Conservation (phyloP, 2,797 vertebrate genomes). For the Oreonectes daqikongensis region DNA sequence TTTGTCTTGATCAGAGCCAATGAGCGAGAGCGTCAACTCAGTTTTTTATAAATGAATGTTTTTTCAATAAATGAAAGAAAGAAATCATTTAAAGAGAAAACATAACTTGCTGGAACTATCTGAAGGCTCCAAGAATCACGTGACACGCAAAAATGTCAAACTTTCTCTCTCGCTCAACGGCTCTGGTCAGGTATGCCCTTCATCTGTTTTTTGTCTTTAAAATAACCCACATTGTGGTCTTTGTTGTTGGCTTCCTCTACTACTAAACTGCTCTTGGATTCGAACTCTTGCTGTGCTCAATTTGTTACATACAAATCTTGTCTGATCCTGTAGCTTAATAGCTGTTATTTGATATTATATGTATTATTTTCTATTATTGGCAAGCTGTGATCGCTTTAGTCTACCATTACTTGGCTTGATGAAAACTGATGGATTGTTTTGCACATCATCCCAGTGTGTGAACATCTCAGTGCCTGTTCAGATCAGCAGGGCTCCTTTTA, state of each 20-base stretch:
- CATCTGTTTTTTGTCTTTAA: background rate
- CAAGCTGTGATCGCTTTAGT: background rate
- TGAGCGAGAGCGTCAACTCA: too few relatives aligned
- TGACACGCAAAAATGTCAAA: too few relatives aligned
- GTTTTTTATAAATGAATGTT: too few relatives aligned
- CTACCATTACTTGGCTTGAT: background rate
- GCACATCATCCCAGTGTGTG: background rate
- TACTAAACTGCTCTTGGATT: background rate
- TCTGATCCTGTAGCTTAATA: background rate
- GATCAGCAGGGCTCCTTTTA: background rate
- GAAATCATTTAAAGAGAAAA: too few relatives aligned
- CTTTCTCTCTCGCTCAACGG: too few relatives aligned
- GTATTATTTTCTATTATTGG: background rate
- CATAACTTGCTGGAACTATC: too few relatives aligned
- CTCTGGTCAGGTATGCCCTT: too few relatives aligned
- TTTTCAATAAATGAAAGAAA: too few relatives aligned
- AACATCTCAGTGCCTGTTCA: background rate
- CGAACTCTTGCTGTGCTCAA: background rate
- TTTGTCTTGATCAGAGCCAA: background rate
- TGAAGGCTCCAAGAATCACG: too few relatives aligned
- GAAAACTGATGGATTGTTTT: background rate
- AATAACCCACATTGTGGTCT: background rate
- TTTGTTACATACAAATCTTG: background rate
- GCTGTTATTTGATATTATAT: background rate
- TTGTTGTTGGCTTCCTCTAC: background rate